Base-by-base conservation (phyloP, 2,113 vertebrate genomes). In the Trochalopteron elliotii region DNA sequence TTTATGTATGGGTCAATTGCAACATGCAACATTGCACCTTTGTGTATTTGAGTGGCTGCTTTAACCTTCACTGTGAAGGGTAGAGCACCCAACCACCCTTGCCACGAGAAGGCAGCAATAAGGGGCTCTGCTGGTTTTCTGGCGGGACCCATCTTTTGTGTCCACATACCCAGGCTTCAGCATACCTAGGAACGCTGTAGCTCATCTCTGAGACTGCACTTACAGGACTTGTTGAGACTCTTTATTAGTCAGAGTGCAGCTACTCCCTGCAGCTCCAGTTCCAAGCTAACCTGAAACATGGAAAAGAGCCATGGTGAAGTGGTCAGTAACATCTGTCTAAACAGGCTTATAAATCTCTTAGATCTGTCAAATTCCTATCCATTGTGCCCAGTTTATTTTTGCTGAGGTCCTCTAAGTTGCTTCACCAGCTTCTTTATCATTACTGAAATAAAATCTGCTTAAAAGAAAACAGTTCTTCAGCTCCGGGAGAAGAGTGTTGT, bases 151-250 rank as follows among this genome's bases (percentile, higher is more conserved):
- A n/a, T 14, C 31, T 21, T 80, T 61, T 5, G 0, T 81, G 19
- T n/a, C 17, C 11, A 1, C 44, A 17, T 18, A 22, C 11, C 57
- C 57, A 79, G 44, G 12, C 14, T 45, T 42, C 22, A 18, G 33
- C 23, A 10, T 5, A 40, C 12, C 21, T 30, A 15, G 44, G 33
- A 75, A 15, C 0, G 10, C 40, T 53, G 39, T 50, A 50, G 33
- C 16, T 88, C 47, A 17, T 30, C 28, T 18, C 9, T 71, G 33
- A 11, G 15, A 50, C 42, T 40, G 15, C 14, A 10, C 5, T 59
- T 21, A 7, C 2, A 15, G 0, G 0, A 21, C 11, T 44, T n/a
- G 17, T 53, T 35, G 11, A 65, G 10, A 28, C 5, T 8, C 13
- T 33, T 50, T 30, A 9, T 47, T 19, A 52, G 21, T 7, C 33